Percentiles rank a stretch among this genome's conserved stretches.
Conservation (phyloP, 1,140 invertebrate genomes). For the Stenopsyche tienmushanensis region DNA sequence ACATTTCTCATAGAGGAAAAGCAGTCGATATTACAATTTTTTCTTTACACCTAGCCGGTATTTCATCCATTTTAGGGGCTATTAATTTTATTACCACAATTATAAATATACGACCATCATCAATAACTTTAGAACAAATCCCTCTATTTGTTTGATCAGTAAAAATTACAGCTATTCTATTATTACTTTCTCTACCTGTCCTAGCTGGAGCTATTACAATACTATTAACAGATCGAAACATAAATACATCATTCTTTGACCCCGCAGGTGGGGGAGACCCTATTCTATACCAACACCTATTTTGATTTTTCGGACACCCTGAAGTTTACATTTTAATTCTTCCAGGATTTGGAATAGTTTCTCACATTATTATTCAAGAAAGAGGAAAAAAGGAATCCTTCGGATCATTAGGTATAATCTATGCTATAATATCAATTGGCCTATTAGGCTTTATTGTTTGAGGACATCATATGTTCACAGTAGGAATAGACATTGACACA, state of each 20-base stretch:
- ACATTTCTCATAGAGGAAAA: constrained; percentile 58
- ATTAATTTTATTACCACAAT: constrained; percentile 67
- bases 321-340: constrained; percentile 76
- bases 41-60: constrained; percentile 64
- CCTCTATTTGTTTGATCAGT: constrained; percentile 67
- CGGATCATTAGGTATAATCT: constrained; percentile 62
- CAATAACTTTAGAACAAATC: constrained; percentile 56
- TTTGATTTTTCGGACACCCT: constrained; percentile 78
- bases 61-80: constrained; percentile 67
- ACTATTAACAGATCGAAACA: constrained; percentile 68
- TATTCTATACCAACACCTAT: constrained; percentile 75
- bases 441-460: constrained; percentile 68
- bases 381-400: constrained; percentile 62
- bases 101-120: constrained; percentile 58
- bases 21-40: constrained; percentile 70
- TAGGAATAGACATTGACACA: constrained; percentile 72
- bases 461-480: constrained; percentile 72
- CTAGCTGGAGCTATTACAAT: constrained; percentile 74
- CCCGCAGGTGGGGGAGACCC: constrained; percentile 67
- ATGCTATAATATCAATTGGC: constrained; percentile 66
- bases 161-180: constrained; percentile 65
- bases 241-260: constrained; percentile 72
- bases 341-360: constrained; percentile 65
- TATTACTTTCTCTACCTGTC: constrained; percentile 67
- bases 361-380: constrained; percentile 62